Base-by-base conservation (phyloP, 1,140 invertebrate genomes). In the Hormaphis cornu region DNA sequence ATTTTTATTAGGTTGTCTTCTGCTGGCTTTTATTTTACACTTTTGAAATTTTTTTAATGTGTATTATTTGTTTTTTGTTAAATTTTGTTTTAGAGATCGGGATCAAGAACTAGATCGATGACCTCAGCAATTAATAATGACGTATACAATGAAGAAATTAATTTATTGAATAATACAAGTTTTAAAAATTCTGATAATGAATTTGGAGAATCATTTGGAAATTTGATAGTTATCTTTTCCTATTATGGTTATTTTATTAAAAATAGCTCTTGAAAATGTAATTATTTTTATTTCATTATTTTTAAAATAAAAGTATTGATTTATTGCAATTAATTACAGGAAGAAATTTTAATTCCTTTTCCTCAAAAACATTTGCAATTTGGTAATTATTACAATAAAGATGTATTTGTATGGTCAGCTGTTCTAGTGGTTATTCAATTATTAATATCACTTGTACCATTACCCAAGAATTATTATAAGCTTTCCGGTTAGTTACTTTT, bases 311-410 rank as follows among this genome's bases (percentile, higher is more conserved):
- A n/a, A n/a, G 3, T 24, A 9, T 4, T 56, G 6, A 48, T n/a
- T 46, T 12, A 2, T 48, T 7, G 1, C 2, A 24, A 16, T 48
- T 33, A 24, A 16, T 61, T 44, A 35, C 10, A 66, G 61, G 50
- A 66, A 35, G 61, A 44, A n/a, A 48, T 35, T n/a, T 66, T 66
- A 35, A 50, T 66, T n/a, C 61, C 61, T 8, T 66, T 66, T 50
- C 61, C 61, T 35, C 44, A 28, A 48, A 44, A 44, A 22, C 50
- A 66, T 30, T 50, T 66, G 35, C 33, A 20, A 50, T 16, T 35
- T 7, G 28, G 24, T 8, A 66, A 66, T 30, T 66, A 66, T n/a
- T 66, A 50, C 35, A 30, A 66, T 66, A 26, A 66, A 37, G 40
- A 66, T 16, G 61, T 48, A 12, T 66, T 50, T 48, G 8, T 66